Evolutionary conservation across 2,888 invertebrate genomes (phyloP).

Genomic region (Eupithecia centaureata): DNA sequence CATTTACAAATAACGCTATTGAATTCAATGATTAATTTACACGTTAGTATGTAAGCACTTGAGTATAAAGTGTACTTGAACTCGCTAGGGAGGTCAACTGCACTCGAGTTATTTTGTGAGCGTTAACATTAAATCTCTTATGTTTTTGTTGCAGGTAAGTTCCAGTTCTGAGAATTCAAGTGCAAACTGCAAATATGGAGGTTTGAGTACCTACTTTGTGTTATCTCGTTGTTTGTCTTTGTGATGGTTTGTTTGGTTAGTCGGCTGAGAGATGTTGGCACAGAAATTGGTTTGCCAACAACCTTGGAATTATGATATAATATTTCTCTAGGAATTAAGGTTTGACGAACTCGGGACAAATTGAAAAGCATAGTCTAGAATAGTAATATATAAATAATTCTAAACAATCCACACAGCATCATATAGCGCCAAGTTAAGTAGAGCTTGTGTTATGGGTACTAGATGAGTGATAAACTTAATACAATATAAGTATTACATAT

Average conservation of each 20-base stretch:
- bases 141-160: constrained; percentile 62
- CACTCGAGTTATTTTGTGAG: constrained; percentile 44
- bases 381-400: no score
- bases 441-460: no score
- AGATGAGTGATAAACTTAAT: no score
- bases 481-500: no score
- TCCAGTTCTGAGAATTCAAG: constrained; percentile 26
- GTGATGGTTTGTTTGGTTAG: not conserved
- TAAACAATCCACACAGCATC: no score
- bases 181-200: constrained; percentile 28
- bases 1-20: constrained; percentile 45
- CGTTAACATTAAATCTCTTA: constrained; percentile 47
- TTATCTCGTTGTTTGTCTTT: constrained; percentile 3
- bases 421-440: no score
- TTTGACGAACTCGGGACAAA: not conserved
- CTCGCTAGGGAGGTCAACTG: constrained; percentile 47
- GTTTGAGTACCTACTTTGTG: constrained; percentile 32
- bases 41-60: constrained; percentile 17
- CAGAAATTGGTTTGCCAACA: not conserved
- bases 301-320: not conserved
- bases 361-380: no score
- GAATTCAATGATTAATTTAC: constrained; percentile 30
- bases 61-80: constrained; percentile 49
- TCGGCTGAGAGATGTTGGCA: not conserved
- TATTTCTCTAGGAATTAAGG: not conserved